Evolutionary conservation across 2,797 vertebrate genomes (phyloP), one percentile per base, ranked within the genome.

Genomic region (Gallinago nigripennis): DNA sequence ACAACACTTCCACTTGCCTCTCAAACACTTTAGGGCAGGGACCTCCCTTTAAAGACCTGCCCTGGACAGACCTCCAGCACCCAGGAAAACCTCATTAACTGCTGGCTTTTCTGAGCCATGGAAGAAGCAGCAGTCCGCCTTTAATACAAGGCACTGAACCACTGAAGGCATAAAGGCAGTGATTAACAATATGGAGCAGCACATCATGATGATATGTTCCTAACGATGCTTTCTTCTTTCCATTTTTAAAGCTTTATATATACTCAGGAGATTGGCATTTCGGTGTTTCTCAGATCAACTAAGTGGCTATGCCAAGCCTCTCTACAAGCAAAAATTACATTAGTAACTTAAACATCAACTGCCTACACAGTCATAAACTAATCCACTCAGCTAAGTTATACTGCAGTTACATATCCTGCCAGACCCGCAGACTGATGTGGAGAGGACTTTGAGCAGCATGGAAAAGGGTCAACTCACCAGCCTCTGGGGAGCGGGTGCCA

Each of bases 271-370:
- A 94, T 16, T 48, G 54, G 31, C 35, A 83, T 81, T 91, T 90
- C 82, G 63, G 35, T 31, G 21, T 37, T 91, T 83, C 37, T 88
- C 0, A 0, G 72, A 83, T 90, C 76, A 90, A 57, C 54, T 31
- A 70, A 58, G 39, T 14, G 68, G 65, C 57, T 94, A 80, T n/a
- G 76, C 39, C 71, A 92, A 89, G 37, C 63, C 54, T 91, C 94
- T 84, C 68, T 77, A 82, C 21, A 45, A 92, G 92, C 66, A 91
- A 85, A 68, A 85, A 89, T 66, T 87, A 77, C 48, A 60, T 70
- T 84, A 89, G 31, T 88, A 70, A 88, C 50, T 93, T 91, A 65
- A 94, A 90, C 83, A 88, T 86, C 73, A 79, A 43, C 66, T 37
- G 70, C 83, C 90, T 92, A 95, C 73, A 41, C 63, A 88, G 57